A percentile compares a stretch with the other conserved stretches of the same genome.
These are phyloP conservation scores for Hippoglossus stenolepis DNA, from an alignment of 2,113 vertebrate genomes.

Conservation along the genomic window DNA sequence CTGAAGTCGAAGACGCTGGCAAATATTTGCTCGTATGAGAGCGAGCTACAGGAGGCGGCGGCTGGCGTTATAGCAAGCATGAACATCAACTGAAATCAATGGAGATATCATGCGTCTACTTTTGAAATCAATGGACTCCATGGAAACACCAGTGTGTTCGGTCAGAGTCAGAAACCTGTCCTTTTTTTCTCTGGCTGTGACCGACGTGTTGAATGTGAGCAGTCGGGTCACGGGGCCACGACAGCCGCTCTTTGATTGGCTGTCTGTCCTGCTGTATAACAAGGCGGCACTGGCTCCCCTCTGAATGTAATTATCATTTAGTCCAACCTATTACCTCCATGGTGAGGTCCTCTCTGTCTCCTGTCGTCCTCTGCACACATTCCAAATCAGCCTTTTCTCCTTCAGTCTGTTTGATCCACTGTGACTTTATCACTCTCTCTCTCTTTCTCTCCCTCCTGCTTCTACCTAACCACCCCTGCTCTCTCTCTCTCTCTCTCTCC, in stretches of 20 bases:
- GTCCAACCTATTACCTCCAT: constrained; percentile 50
- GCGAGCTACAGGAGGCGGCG: constrained; percentile 5
- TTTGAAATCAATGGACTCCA: constrained; percentile 56
- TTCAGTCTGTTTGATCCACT: constrained; percentile 36
- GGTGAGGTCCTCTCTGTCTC: constrained; percentile 6
- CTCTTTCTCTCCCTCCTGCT: constrained; percentile 19
- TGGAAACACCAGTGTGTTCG: constrained; percentile 22
- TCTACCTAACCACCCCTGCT: background rate
- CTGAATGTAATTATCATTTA: constrained; percentile 60
- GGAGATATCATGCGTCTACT: constrained; percentile 35
- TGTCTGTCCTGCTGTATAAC: constrained; percentile 31
- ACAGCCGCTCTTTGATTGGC: constrained; percentile 47
- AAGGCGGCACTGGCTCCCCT: constrained; percentile 2
- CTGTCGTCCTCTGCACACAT: constrained; percentile 29
- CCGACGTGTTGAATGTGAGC: constrained; percentile 49
- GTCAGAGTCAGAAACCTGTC: constrained; percentile 15
- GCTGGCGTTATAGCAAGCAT: constrained; percentile 40
- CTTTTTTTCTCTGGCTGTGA: constrained; percentile 16
- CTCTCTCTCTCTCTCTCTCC: constrained; percentile 14
- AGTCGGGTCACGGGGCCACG: constrained; percentile 40
- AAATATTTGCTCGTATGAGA: constrained; percentile 35
- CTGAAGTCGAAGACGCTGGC: constrained; percentile 9
- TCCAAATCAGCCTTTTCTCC: constrained; percentile 19
- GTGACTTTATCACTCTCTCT: constrained; percentile 24
- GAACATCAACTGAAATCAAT: constrained; percentile 49